Conservation (phyloP, 30 jellyfish, hydroid and myxozoan genomes). For the Catostylus mosaicus region DNA sequence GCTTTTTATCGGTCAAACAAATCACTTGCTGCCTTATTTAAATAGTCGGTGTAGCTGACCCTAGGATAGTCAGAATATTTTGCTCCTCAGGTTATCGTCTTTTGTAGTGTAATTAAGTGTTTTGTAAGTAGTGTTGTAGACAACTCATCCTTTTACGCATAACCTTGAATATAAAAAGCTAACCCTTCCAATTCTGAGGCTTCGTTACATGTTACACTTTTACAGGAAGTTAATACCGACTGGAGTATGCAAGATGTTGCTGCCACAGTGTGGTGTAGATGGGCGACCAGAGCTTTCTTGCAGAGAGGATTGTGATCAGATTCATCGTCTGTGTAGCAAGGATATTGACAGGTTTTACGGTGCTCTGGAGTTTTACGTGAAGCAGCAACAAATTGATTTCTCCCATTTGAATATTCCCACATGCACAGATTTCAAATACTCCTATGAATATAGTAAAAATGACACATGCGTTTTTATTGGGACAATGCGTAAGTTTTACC, state of each 20-base stretch:
- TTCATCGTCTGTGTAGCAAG: constrained; percentile 28
- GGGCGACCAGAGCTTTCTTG: constrained; percentile 50
- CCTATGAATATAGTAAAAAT: constrained; percentile 24
- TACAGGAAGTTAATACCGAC: constrained; percentile 56
- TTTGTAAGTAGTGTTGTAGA: too few relatives aligned
- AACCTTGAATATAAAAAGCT: too few relatives aligned
- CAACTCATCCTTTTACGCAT: too few relatives aligned
- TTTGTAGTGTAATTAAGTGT: too few relatives aligned
- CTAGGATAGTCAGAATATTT: too few relatives aligned
- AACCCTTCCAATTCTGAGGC: neutral
- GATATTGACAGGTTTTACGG: constrained; percentile 65
- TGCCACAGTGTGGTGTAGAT: constrained; percentile 48
- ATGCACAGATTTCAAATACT: constrained; percentile 60
- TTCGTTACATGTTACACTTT: neutral
- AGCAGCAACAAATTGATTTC: constrained; percentile 36
- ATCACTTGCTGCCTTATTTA: too few relatives aligned
- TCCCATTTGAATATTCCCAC: constrained; percentile 65
- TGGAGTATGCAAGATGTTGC: constrained; percentile 51
- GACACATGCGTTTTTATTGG: constrained; percentile 60
- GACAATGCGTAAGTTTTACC: constrained; percentile 59
- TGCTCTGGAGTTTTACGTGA: constrained; percentile 57
- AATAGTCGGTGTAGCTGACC: too few relatives aligned
- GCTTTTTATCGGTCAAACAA: too few relatives aligned
- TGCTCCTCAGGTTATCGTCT: too few relatives aligned
- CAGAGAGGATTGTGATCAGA: constrained; percentile 69